Percentiles rank a stretch among this genome's conserved stretches.
Conservation (phyloP, 2,888 invertebrate species). For the Cantharis rufa region DNA sequence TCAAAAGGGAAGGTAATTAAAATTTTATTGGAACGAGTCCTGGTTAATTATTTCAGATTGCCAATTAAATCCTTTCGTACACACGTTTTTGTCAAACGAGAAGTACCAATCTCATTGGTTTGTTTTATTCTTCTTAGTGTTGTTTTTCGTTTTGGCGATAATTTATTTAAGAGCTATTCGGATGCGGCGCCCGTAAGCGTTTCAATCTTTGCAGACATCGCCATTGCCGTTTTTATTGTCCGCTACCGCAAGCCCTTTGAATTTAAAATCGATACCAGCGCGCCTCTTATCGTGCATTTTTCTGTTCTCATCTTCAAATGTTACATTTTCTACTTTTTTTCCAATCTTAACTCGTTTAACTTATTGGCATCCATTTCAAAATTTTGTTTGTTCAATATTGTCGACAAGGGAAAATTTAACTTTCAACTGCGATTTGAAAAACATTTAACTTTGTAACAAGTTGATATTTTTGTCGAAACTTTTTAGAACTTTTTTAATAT, state of each 20-base stretch:
- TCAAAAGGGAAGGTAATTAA: background rate
- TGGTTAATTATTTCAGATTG: background rate
- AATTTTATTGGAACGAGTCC: background rate
- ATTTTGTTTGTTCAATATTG: constrained; percentile 28
- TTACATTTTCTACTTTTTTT: background rate
- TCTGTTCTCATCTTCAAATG: constrained; percentile 8
- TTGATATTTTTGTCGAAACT: background rate
- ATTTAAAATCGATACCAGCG: constrained; percentile 31
- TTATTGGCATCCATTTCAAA: constrained; percentile 18
- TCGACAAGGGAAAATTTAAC: constrained; percentile 22
- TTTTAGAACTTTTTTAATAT: background rate
- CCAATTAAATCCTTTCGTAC: background rate
- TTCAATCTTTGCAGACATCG: constrained; percentile 31
- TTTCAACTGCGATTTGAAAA: constrained; percentile 18
- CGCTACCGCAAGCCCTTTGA: constrained; percentile 30
- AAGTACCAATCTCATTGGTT: constrained; percentile 4
- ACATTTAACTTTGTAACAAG: constrained; percentile 10
- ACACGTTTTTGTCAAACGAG: background rate
- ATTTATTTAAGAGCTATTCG: constrained; percentile 37
- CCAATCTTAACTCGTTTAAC: background rate
- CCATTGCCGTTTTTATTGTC: constrained; percentile 31
- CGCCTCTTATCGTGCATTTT: constrained; percentile 19
- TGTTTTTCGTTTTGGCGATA: constrained; percentile 24
- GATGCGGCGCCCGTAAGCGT: constrained; percentile 33
- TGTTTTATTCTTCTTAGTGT: constrained; percentile 19